phyloP scores from a whole-genome alignment of 2,113 vertebrate genomes.

The Poicephalus gulielmi region DNA sequence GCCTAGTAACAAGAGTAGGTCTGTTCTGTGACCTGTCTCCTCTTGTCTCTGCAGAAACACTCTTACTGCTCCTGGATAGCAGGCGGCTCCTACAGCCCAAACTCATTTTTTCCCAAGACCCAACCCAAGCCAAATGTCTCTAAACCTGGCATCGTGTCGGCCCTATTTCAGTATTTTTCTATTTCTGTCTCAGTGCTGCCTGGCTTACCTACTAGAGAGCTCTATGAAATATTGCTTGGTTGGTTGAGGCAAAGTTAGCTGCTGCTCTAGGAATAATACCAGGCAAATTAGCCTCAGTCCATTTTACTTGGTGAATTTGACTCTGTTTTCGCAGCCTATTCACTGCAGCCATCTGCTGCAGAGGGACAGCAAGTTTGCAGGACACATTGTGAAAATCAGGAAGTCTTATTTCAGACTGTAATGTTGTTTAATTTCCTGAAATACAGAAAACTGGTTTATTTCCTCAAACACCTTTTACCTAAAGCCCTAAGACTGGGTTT shows the following conservation, averaged over 20 bases:
- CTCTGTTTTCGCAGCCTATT: conserved; percentile 45
- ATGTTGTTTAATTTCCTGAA: background rate
- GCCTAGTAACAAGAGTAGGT: background rate
- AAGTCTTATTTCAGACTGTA: background rate
- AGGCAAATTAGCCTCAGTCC: conserved; percentile 27
- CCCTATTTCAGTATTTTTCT: background rate
- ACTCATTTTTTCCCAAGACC: conserved; percentile 6
- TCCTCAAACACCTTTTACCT: background rate
- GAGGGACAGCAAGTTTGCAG: conserved; percentile 9
- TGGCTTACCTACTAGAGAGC: conserved; percentile 6
- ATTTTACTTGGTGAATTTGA: conserved; percentile 29
- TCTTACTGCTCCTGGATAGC: background rate
- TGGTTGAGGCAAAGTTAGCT: background rate
- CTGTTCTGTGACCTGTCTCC: conserved; percentile 1
- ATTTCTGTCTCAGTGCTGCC: conserved; percentile 6
- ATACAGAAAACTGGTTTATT: background rate
- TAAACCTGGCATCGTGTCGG: background rate
- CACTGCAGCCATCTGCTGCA: conserved; percentile 31
- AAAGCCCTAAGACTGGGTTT: background rate
- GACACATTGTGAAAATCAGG: conserved; percentile 7
- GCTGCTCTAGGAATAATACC: conserved; percentile 34
- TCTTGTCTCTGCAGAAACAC: background rate
- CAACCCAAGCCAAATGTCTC: background rate
- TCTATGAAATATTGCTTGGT: background rate
- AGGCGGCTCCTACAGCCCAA: background rate